Evolutionary conservation across 2,797 vertebrate genomes (phyloP).

Genomic region (Falco peregrinus): DNA sequence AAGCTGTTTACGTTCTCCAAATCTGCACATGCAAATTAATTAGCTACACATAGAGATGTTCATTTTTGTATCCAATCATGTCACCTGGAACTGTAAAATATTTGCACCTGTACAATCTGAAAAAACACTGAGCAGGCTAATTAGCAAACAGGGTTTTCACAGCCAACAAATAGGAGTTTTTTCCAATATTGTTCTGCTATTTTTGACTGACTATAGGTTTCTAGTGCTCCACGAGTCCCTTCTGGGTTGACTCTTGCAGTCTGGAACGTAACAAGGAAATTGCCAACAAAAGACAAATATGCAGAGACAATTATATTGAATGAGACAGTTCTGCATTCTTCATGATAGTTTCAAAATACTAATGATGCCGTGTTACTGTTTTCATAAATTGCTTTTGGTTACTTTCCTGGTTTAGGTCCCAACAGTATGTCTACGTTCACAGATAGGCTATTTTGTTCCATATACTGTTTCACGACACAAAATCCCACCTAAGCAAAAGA

Average conservation of each 20-base stretch:
- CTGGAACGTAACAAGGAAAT: neutral
- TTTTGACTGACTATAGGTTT: neutral
- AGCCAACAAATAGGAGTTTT: neutral
- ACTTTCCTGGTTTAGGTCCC: neutral
- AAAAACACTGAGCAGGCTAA: neutral
- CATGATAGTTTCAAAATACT: neutral
- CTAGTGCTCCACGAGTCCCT: neutral
- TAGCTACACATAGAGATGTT: neutral
- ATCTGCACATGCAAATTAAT: neutral
- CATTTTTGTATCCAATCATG: neutral
- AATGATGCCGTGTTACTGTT: neutral
- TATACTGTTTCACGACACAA: neutral
- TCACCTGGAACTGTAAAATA: neutral
- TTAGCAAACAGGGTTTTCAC: neutral
- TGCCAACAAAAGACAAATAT: neutral
- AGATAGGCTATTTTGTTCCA: neutral
- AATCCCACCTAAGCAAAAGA: neutral
- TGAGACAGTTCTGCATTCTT: neutral
- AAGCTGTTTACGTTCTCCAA: slow-evolving; percentile 34
- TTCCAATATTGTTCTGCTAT: neutral
- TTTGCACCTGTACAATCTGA: neutral
- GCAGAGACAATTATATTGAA: neutral
- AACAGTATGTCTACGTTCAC: neutral
- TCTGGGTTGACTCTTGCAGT: neutral
- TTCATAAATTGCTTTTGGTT: neutral